Evolutionary conservation across 1,140 invertebrate species (phyloP).

Genomic region (Oppia nitens): DNA sequence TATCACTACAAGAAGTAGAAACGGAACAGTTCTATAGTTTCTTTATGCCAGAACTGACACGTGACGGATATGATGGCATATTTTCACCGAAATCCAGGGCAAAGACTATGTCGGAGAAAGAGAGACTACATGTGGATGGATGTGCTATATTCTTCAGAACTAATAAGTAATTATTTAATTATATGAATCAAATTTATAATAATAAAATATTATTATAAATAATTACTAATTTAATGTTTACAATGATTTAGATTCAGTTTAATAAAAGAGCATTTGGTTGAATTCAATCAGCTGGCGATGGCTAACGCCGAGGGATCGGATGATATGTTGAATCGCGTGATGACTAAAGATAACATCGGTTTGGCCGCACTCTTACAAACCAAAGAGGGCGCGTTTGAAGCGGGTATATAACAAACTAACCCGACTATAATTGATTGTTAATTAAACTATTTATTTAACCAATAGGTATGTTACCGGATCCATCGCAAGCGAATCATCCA

Average conservation of each 20-base stretch:
- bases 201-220: too few species aligned
- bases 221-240: conserved; percentile 3
- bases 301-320: conserved; percentile 93
- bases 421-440: not conserved
- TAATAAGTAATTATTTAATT: conserved; percentile 60
- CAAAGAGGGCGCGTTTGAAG: conserved; percentile 58
- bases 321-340: conserved; percentile 96
- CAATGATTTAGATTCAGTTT: conserved; percentile 59
- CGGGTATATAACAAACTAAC: not conserved
- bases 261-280: conserved; percentile 82
- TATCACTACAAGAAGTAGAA: conserved; percentile 94
- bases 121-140: conserved; percentile 94
- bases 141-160: conserved; percentile 95
- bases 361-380: conserved; percentile 83
- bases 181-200: conserved; percentile 3
- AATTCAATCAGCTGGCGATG: conserved; percentile 97
- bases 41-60: conserved; percentile 82
- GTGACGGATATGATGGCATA: conserved; percentile 87
- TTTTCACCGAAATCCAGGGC: conserved; percentile 96
- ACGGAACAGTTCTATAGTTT: conserved; percentile 97
- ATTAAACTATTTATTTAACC: not conserved
- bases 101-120: conserved; percentile 92
- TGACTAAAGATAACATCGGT: conserved; percentile 99
- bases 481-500: conserved; percentile 56
- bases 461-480: conserved; percentile 41